These are phyloP conservation scores for Bettongia penicillata DNA, from an alignment of 2,113 vertebrate species.

Conservation along the genomic window DNA sequence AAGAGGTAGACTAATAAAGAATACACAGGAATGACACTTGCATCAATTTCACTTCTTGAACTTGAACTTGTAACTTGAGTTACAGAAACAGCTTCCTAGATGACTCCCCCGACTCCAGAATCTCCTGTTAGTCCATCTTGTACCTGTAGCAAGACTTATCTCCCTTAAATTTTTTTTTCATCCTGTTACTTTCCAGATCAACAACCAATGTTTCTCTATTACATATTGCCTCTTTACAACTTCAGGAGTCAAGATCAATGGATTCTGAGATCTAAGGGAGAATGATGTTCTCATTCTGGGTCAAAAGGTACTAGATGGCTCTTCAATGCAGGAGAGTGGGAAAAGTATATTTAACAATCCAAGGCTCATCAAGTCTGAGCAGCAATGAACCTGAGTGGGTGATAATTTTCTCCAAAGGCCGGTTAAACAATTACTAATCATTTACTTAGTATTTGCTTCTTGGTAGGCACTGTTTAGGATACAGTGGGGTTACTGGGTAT, in stretches of 20 bases:
- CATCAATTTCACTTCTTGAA: neutral
- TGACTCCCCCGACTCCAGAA: neutral
- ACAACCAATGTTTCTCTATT: neutral
- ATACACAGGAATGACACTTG: neutral
- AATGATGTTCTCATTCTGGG: neutral
- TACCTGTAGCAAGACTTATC: neutral
- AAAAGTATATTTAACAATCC: neutral
- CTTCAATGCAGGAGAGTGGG: neutral
- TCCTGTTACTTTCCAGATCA: neutral
- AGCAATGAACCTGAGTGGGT: neutral
- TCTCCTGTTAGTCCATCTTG: neutral
- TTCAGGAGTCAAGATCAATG: neutral
- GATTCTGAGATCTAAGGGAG: neutral
- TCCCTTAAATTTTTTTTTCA: neutral
- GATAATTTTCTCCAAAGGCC: neutral
- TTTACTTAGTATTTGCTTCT: neutral
- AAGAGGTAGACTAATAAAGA: neutral
- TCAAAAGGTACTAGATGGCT: neutral
- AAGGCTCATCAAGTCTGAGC: neutral
- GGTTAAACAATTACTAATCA: neutral
- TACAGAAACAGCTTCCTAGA: neutral
- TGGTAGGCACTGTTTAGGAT: neutral
- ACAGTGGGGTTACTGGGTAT: neutral
- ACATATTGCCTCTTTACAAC: neutral
- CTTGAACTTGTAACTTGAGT: too few species aligned